Evolutionary conservation across 2,888 invertebrate genomes (phyloP), one percentile per base, ranked within the genome.

Genomic region (Rhingia campestris): DNA sequence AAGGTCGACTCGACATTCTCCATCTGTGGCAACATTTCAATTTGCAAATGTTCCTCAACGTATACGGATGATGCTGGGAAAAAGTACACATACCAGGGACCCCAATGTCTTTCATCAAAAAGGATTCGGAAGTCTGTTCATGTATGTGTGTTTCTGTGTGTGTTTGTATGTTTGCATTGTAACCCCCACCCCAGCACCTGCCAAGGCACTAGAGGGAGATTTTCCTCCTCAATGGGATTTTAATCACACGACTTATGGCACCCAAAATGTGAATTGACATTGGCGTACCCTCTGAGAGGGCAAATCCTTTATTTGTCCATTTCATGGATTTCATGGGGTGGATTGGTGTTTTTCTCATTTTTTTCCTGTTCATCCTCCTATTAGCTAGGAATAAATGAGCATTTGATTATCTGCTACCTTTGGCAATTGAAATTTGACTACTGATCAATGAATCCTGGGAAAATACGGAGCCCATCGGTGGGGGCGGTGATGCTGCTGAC

Each of bases 231-330:
- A 88, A 90, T 90, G 90, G 89, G 89, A 89, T 90, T 91, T 90
- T 90, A 91, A 91, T 91, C 89, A 90, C 89, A 90, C 90, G 90
- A 91, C 91, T 91, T 91, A 91, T 91, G 90, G 89, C 91, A 91
- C 91, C 90, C 90, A 88, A 88, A 88, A 91, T 89, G 88, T 89
- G 88, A 89, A 89, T 89, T 89, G 90, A 91, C 90, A 90, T 89
- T 84, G 75, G 79, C 49, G 22, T 75, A 63, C 51, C 54, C 64
- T 75, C 22, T 64, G 79, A 66, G 66, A 72, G 79, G 69, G 74
- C 75, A 75, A 79, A 79, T 79, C 69, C 72, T 77, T 76, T 67
- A 79, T 75, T 81, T 72, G 75, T 77, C 22, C 22, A 22, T 22
- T 22, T 72, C 76, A 72, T 74, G 79, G 64, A 74, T 72, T 74